Evolutionary conservation across 1,140 invertebrate species (phyloP), one percentile per base, ranked within the genome.

Genomic region (Euborellia annulipes): DNA sequence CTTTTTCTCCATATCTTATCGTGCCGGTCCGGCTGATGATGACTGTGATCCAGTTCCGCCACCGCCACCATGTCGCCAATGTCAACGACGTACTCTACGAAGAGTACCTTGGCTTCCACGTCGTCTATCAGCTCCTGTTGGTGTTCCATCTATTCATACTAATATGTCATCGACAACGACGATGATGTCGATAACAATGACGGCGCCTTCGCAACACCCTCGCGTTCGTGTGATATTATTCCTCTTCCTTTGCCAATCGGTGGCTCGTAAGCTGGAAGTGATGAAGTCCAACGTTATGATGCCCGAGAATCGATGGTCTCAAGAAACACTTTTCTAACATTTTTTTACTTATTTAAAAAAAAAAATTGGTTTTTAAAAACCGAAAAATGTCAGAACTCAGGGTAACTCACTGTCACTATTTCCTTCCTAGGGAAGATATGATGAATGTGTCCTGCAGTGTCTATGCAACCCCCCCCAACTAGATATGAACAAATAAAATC

Each of bases 21-120:
- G n/a, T n/a, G n/a, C n/a, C 21, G 82, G 84, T 56, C 83, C 79
- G 54, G 81, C 82, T 45, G 73, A 57, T 30, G 52, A 54, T 32
- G 47, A 50, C 9, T 42, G 45, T 21, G 23, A 13, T 20, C 16
- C 18, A 22, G 20, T 19, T 4, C 19, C 13, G 9, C 21, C 27
- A 39, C 43, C 42, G 18, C 43, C 23, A 22, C 47, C 36, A 21
- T 39, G 16, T n/a, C 30, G 40, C 16, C 43, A 49, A 34, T 40
- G 43, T 41, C 39, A 41, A 20, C 36, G 36, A 32, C 30, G 19
- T 18, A 30, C 36, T 11, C 40, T 38, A 23, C 36, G 32, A 34
- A 20, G 36, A 11, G 11, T 37, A 19, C 37, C 19, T 13, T 17
- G 21, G 20, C 36, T 47, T 27, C 45, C 48, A 23, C 47, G 36